A percentile compares a stretch with the other conserved stretches of the same genome.
Evolutionary conservation across 2,888 invertebrate species (phyloP).

Genomic region (Idaea straminata): DNA sequence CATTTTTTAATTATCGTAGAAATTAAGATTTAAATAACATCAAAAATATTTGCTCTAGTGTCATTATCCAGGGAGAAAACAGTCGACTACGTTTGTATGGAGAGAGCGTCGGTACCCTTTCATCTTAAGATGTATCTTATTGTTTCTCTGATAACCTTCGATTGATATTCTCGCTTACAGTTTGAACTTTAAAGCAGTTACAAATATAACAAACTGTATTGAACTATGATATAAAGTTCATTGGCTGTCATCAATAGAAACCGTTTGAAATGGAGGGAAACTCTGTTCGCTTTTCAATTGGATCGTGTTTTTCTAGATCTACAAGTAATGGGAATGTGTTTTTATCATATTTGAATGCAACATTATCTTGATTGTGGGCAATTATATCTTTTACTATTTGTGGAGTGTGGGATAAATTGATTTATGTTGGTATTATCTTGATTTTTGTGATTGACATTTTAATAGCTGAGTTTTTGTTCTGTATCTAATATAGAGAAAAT

Average conservation of each 20-base stretch:
- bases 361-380: constrained; percentile 17
- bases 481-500: neutral
- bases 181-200: too few species aligned
- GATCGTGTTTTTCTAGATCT: constrained; percentile 30
- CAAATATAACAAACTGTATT: too few species aligned
- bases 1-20: too few species aligned
- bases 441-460: neutral
- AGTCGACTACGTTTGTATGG: too few species aligned
- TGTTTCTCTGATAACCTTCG: too few species aligned
- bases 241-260: constrained; percentile 18
- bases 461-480: neutral
- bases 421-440: neutral
- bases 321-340: constrained; percentile 31
- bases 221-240: constrained; percentile 17
- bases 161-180: too few species aligned
- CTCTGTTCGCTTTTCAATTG: constrained; percentile 41
- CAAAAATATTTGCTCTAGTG: too few species aligned
- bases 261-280: constrained; percentile 39
- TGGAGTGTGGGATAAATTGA: neutral
- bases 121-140: too few species aligned
- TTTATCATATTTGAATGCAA: constrained; percentile 17
- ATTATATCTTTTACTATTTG: neutral
- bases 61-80: too few species aligned
- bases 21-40: too few species aligned
- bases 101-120: too few species aligned